Conservation (phyloP, 1,140 invertebrate species). For the Cylas formicarius region DNA sequence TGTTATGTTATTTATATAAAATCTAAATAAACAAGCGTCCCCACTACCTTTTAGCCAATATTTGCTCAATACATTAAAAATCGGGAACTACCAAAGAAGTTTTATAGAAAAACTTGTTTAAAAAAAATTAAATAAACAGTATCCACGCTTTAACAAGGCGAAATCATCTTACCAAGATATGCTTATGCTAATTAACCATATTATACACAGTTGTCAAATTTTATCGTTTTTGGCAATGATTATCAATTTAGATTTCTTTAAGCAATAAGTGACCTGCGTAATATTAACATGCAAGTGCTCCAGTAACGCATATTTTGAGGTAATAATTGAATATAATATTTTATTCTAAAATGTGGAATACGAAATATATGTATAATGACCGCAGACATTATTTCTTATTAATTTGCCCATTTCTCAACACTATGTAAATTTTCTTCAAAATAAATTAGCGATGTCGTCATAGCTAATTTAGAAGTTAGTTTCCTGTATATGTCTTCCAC, state of each 20-base stretch:
- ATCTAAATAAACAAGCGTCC: constrained; percentile 2
- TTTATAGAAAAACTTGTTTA: constrained; percentile 4
- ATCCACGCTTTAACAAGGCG: constrained; percentile 1
- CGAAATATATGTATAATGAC: no score
- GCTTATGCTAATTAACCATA: constrained; percentile 8
- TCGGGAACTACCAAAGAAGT: constrained; percentile 8
- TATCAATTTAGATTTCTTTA: background rate
- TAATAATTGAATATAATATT: no score
- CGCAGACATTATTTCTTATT: no score
- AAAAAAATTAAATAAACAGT: background rate
- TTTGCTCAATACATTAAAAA: constrained; percentile 3
- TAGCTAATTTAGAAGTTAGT: no score
- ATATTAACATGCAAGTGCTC: no score
- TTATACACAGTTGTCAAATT: constrained; percentile 1
- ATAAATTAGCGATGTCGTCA: no score
- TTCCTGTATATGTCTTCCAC: no score
- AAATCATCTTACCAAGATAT: background rate
- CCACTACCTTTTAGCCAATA: constrained; percentile 1
- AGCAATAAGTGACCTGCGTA: no score
- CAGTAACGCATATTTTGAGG: no score
- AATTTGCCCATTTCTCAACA: no score
- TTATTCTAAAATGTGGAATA: no score
- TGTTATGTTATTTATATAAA: constrained; percentile 5
- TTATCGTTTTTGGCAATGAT: constrained; percentile 1
- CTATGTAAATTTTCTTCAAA: no score